phyloP scores from a whole-genome alignment of 2,888 invertebrate species.

The Orchesellides sinensis region DNA sequence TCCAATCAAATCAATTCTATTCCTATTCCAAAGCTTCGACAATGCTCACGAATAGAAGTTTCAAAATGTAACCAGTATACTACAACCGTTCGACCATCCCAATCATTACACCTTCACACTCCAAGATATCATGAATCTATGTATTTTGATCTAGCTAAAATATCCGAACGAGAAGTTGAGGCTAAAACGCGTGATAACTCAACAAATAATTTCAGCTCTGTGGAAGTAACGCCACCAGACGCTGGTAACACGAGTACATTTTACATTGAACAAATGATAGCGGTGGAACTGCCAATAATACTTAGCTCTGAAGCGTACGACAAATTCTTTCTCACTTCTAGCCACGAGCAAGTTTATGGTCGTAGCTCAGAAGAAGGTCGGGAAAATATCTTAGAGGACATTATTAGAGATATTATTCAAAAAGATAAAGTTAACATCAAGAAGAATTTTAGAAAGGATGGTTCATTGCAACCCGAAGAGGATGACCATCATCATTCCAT shows the following conservation, averaged over 20 bases:
- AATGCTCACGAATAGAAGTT: neutral
- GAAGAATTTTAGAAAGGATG: too few relatives aligned
- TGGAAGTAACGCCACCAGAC: neutral
- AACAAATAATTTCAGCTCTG: neutral
- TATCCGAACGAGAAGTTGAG: neutral
- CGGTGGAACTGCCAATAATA: slow-evolving; percentile 12
- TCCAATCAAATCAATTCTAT: slow-evolving; percentile 15
- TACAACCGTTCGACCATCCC: neutral
- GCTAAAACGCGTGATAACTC: neutral
- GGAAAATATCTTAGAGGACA: neutral
- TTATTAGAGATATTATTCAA: neutral
- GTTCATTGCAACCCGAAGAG: too few relatives aligned
- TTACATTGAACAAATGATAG: neutral
- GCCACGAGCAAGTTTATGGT: neutral
- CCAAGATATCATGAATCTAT: neutral
- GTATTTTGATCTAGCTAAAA: slow-evolving; percentile 25
- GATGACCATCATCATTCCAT: too few relatives aligned
- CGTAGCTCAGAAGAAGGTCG: neutral
- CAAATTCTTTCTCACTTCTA: neutral
- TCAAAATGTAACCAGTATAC: slow-evolving; percentile 20
- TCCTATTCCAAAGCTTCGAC: neutral
- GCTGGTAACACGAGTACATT: slow-evolving; percentile 7
- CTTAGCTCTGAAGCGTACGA: neutral
- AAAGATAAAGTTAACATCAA: neutral
- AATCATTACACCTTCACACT: neutral